Evolutionary conservation across 92 coral and sea anemone genomes (phyloP).

Genomic region (Porites lobata): DNA sequence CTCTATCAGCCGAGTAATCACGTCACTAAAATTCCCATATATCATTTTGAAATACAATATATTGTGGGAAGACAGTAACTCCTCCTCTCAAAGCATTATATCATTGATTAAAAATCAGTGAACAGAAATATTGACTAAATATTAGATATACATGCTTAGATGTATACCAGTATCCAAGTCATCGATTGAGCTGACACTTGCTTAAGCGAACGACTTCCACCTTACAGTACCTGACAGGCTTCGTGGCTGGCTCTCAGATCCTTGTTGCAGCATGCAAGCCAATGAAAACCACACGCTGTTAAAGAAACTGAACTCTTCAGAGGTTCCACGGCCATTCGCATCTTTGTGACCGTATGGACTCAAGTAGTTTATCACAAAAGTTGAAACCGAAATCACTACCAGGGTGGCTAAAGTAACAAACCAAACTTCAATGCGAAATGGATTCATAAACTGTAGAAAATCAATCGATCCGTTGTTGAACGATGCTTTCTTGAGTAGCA

Average conservation of each 20-base stretch:
- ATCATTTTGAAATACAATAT: no score
- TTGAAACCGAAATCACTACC: conserved; percentile 47
- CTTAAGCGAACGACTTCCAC: background rate
- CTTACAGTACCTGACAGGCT: conserved; percentile 56
- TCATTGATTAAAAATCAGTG: no score
- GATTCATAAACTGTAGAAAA: conserved; percentile 73
- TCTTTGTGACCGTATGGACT: conserved; percentile 81
- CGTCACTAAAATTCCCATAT: no score
- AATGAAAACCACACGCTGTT: conserved; percentile 81
- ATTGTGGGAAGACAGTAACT: no score
- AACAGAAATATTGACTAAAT: no score
- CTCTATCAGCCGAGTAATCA: no score
- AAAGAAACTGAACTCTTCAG: conserved; percentile 66
- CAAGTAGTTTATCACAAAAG: conserved; percentile 64
- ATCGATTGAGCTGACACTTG: no score
- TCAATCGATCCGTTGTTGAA: conserved; percentile 14
- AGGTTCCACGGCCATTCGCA: conserved; percentile 36
- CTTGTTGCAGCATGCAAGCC: conserved; percentile 82
- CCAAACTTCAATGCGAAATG: conserved; percentile 75
- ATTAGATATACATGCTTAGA: no score
- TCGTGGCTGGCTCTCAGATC: conserved; percentile 71
- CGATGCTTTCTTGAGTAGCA: conserved; percentile 57
- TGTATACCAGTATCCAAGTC: no score
- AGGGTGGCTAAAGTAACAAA: conserved; percentile 48
- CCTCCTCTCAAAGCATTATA: no score